Percentiles rank a stretch among this genome's conserved stretches.
These are phyloP conservation scores for Volucella bombylans DNA, from an alignment of 2,888 invertebrate genomes.

Conservation along the genomic window DNA sequence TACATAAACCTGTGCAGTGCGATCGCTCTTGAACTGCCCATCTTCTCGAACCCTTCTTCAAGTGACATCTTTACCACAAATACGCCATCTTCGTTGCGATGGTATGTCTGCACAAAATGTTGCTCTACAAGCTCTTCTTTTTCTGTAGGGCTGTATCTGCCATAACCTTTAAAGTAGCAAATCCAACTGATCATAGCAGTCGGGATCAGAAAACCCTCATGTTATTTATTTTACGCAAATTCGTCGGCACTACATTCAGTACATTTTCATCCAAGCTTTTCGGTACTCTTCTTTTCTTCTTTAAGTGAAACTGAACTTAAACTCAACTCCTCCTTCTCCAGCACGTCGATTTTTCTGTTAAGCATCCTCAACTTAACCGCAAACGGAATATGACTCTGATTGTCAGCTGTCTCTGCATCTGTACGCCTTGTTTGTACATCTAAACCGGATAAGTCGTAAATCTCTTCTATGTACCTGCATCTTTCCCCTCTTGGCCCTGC, in stretches of 20 bases:
- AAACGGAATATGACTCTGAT: background rate
- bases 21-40: background rate
- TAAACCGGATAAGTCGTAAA: no score
- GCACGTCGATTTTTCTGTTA: background rate
- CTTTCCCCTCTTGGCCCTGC: background rate
- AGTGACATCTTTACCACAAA: constrained; percentile 18
- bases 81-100: background rate
- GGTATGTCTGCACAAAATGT: constrained; percentile 1
- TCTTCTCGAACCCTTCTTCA: background rate
- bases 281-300: background rate
- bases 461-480: background rate
- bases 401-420: background rate
- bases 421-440: background rate
- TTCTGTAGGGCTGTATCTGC: constrained; percentile 13
- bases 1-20: constrained; percentile 14
- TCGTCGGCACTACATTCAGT: background rate
- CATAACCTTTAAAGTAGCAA: background rate
- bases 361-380: background rate
- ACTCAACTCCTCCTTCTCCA: no score
- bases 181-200: constrained; percentile 34
- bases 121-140: constrained; percentile 30
- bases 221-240: background rate
- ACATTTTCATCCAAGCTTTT: background rate
- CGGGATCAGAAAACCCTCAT: background rate
- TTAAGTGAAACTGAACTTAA: no score